phyloP scores from a whole-genome alignment of 2,797 vertebrate genomes.

The Halcyon leucocephala region DNA sequence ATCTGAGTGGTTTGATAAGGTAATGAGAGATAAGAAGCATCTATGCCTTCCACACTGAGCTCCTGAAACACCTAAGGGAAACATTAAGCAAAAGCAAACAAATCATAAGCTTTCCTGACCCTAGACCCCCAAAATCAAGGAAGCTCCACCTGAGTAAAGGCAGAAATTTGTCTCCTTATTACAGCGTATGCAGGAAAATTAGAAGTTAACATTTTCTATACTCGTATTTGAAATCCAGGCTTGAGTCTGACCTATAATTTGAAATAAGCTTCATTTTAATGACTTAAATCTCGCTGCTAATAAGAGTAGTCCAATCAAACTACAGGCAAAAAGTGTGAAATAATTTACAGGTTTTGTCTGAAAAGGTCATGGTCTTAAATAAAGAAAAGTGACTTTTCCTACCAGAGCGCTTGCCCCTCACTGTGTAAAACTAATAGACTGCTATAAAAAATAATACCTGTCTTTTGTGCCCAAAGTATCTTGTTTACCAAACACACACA shows the following conservation, averaged over 20 bases:
- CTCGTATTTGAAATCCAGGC: not conserved
- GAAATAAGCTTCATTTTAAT: conserved; percentile 47
- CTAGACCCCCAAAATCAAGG: not conserved
- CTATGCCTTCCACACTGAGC: not conserved
- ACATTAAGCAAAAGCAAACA: not conserved
- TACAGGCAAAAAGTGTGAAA: conserved; percentile 6
- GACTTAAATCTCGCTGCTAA: conserved; percentile 51
- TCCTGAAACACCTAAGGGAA: not conserved
- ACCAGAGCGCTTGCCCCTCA: not conserved
- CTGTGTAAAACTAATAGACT: conserved; percentile 6
- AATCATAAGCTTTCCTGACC: not conserved
- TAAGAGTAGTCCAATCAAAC: conserved; percentile 47
- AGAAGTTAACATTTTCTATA: not conserved
- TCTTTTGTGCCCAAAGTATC: not conserved
- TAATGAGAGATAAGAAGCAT: conserved; percentile 15
- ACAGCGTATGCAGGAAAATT: not conserved
- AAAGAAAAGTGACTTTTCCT: conserved; percentile 36
- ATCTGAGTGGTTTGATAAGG: conserved; percentile 4
- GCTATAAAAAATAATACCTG: conserved; percentile 16
- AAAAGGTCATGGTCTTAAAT: conserved; percentile 57
- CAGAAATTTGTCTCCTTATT: not conserved
- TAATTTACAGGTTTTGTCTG: conserved; percentile 50
- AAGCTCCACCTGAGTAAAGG: not conserved
- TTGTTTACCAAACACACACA: conserved; percentile 1
- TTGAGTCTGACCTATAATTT: conserved; percentile 45